Base-by-base conservation (phyloP, 2,888 invertebrate genomes). In the Rhogogaster chlorosoma region DNA sequence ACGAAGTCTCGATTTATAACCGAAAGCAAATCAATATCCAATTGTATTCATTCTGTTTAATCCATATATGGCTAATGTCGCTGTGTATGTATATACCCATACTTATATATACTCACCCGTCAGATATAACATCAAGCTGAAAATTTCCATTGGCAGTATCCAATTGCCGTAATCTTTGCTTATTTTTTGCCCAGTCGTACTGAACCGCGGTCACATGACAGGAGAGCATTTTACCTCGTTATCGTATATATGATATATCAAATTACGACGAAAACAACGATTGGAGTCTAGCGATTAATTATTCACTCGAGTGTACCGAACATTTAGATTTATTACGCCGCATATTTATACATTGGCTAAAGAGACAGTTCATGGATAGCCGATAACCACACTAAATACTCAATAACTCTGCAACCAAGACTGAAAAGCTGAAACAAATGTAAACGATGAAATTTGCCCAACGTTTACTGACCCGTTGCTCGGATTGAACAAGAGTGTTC, bases 181-280 rank as follows among this genome's bases (percentile, higher is more conserved):
- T 85, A 71, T 86, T 88, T 36, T 88, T 87, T 71, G 89, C 85
- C 91, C 91, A 92, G 80, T 91, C 90, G 86, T 86, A 89, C 71
- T 90, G 92, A 53, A 91, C 86, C 29, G 91, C 91, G 45, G 91
- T 90, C 86, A 91, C 86, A 86, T 91, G 90, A 86, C 90, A 91
- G 83, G 91, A 90, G 70, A 91, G 88, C 91, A 91, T 91, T 32
- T 77, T 77, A 29, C 12, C 2, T 29, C 18, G 38, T 71, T 71
- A 67, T 71, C 26, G 10, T 42, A 22, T 38, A 10, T 70, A 36
- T 32, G 5, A 42, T 45, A 15, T 77, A 49, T 77, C 15, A 32
- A 26, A 32, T 49, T 12, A 77, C 77, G n/a, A 77, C 12, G 36
- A 77, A 49, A 29, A 77, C 45, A 53, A 53, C 10, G 18, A 77